Conservation (phyloP, 1,140 invertebrate genomes). For the Phortica variegata region DNA sequence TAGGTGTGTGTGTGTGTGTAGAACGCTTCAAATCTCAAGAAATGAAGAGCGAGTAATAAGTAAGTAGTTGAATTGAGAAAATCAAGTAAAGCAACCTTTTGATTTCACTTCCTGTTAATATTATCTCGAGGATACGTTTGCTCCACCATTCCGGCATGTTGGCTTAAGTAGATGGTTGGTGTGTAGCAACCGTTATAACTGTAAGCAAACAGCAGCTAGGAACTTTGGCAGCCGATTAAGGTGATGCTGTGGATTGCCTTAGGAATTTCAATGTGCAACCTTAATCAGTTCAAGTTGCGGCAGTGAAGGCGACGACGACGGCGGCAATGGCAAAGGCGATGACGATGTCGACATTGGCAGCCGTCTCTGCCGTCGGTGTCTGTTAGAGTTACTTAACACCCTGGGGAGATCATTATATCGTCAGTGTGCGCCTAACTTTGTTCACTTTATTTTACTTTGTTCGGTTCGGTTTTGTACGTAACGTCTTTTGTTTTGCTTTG, state of each 20-base stretch:
- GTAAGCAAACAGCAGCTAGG: slow-evolving; percentile 26
- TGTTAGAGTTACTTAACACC: slow-evolving; percentile 19
- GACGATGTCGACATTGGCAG: neutral
- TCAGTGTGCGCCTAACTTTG: slow-evolving; percentile 23
- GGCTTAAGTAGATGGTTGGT: neutral
- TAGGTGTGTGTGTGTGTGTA: too few relatives aligned
- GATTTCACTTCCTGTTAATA: slow-evolving; percentile 55
- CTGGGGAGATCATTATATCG: slow-evolving; percentile 52
- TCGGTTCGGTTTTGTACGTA: too few relatives aligned
- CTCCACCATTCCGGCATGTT: neutral
- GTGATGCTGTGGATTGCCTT: slow-evolving; percentile 46
- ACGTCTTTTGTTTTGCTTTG: too few relatives aligned
- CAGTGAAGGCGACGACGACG: neutral
- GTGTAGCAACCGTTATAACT: neutral
- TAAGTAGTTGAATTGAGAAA: slow-evolving; percentile 36
- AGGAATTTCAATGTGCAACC: slow-evolving; percentile 44
- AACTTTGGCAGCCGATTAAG: slow-evolving; percentile 52
- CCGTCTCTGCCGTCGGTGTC: too few relatives aligned
- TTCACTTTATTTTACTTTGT: too few relatives aligned
- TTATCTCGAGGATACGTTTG: slow-evolving; percentile 20
- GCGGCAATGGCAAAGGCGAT: slow-evolving; percentile 1
- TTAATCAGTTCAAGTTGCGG: slow-evolving; percentile 27
- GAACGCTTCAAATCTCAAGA: too few relatives aligned
- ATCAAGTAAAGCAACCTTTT: slow-evolving; percentile 52
- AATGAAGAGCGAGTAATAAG: slow-evolving; percentile 1